phyloP scores from a whole-genome alignment of 2,113 vertebrate genomes.

The Aix galericulata region DNA sequence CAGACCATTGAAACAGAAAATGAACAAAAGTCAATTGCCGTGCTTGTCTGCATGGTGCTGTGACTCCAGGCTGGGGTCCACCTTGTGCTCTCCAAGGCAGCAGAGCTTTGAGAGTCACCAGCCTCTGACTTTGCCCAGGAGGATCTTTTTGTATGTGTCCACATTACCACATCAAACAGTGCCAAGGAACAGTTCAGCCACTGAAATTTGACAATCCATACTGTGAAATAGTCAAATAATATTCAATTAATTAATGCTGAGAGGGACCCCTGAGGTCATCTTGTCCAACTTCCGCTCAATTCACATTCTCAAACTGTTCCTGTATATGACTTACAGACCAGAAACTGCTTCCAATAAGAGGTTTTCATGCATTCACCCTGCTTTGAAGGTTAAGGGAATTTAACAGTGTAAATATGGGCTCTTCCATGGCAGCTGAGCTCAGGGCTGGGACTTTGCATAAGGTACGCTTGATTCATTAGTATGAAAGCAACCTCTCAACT shows the following conservation, averaged over 20 bases:
- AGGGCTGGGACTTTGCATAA: neutral
- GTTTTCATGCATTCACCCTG: accelerated
- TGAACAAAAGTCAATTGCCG: neutral
- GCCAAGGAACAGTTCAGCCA: neutral
- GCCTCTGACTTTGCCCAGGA: neutral
- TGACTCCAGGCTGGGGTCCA: neutral
- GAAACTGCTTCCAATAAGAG: neutral
- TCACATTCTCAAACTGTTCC: neutral
- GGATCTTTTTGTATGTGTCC: neutral
- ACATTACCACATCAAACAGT: neutral
- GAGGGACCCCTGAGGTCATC: neutral
- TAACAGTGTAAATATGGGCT: neutral
- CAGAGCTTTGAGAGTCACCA: neutral
- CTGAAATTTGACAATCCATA: neutral
- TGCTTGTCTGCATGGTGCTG: neutral
- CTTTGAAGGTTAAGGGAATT: neutral
- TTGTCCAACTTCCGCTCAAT: neutral
- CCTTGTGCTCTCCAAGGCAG: neutral
- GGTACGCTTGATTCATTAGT: neutral
- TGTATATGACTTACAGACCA: neutral
- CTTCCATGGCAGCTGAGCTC: neutral
- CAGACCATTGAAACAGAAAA: neutral
- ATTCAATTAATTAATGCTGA: neutral
- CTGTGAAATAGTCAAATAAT: neutral
- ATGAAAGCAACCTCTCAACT: neutral